Evolutionary conservation across 2,113 vertebrate genomes (phyloP).

Genomic region (Lynx canadensis): DNA sequence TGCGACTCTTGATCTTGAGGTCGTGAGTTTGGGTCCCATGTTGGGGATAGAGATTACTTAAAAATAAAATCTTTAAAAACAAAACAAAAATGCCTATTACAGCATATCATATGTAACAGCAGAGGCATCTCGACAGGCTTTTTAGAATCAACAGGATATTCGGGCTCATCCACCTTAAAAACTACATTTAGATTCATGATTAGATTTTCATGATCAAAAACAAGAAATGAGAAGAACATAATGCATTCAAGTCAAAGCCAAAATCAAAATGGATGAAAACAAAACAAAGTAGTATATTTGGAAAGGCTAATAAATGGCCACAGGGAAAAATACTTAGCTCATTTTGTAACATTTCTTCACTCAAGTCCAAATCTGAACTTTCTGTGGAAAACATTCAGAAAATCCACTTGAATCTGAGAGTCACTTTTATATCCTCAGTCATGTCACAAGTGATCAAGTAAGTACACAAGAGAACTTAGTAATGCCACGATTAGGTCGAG

Average conservation of each 20-base stretch:
- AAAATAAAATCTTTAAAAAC: background rate
- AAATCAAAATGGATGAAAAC: background rate
- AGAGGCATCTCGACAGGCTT: background rate
- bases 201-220: background rate
- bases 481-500: background rate
- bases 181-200: background rate
- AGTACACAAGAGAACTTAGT: background rate
- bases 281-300: background rate
- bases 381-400: background rate
- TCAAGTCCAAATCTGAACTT: background rate
- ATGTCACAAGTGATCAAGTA: background rate
- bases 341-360: background rate
- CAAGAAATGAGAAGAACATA: background rate
- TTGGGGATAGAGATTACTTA: background rate
- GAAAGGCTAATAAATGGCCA: background rate
- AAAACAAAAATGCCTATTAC: background rate
- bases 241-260: background rate
- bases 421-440: background rate
- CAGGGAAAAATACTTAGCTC: background rate
- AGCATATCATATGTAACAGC: background rate
- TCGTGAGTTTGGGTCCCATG: background rate
- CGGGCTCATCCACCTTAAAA: background rate
- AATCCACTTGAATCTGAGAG: background rate
- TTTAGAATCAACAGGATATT: background rate
- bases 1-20: background rate